Evolutionary conservation across 2,797 vertebrate species (phyloP), one percentile per base, ranked within the genome.

Genomic region (Hafferia zeledoni): DNA sequence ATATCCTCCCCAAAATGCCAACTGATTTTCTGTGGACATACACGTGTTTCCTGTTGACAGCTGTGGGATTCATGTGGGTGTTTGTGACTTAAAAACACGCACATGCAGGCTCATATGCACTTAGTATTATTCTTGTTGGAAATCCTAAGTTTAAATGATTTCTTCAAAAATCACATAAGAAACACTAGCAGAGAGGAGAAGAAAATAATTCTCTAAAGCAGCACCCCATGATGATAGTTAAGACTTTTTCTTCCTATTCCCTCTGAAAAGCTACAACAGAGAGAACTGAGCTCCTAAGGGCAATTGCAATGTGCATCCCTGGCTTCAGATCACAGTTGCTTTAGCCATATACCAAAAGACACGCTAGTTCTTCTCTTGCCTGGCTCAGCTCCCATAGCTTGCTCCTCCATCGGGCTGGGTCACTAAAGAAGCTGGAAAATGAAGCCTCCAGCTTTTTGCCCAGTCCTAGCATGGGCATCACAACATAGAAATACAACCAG

Each of bases 11-110:
- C 15, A 72, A 82, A 94, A 88, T 0, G 4, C n/a, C 65, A 75
- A 68, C 79, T 22, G 44, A 10, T 89, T 63, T 94, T 89, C 87
- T 56, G 69, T 63, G 89, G 63, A 81, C 8, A 0, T 37, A 7
- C 92, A 93, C 11, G 1, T 94, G 94, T 95, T 96, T 96, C 85
- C 80, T 84, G 35, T 88, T 91, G 79, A 33, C 27, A 18, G 87
- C 55, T 87, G 89, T 47, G 85, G 80, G 77, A 88, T 79, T 70
- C 44, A 1, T 8, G 83, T 88, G 91, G 82, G 85, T 82, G 91
- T 90, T 86, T 4, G 15, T 75, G 79, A 31, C 49, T 90, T 82
- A 60, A 1, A 87, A 87, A 89, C 86, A 95, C 1, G 1, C 67
- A 91, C 63, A 84, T 13, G 53, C 25, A 52, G 55, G 22, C 64